phyloP scores from a whole-genome alignment of 2,113 vertebrate species.

The Sinocyclocheilus maitianheensis region DNA sequence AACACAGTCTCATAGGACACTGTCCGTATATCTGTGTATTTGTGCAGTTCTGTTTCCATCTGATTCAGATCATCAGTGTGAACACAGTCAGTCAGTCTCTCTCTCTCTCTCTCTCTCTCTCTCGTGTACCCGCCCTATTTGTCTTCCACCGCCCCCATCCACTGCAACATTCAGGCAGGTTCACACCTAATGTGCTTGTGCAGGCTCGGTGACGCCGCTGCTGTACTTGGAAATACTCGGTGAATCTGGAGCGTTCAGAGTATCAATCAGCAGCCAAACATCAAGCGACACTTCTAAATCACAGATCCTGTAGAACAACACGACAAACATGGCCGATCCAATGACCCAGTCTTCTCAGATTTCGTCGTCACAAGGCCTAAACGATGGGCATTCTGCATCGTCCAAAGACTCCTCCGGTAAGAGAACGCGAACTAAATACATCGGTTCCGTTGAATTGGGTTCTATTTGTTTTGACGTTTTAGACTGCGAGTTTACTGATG shows the following conservation, averaged over 20 bases:
- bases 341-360: slow-evolving; percentile 78
- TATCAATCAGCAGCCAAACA: not conserved
- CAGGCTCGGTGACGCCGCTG: not conserved
- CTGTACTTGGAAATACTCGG: slow-evolving; percentile 18
- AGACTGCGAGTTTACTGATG: not conserved
- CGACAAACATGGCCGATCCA: slow-evolving; percentile 74
- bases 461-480: not conserved
- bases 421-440: slow-evolving; percentile 39
- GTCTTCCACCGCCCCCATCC: slow-evolving; percentile 26
- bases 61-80: too few species aligned
- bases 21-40: too few species aligned
- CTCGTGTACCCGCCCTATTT: slow-evolving; percentile 41
- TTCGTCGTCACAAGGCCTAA: slow-evolving; percentile 77
- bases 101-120: not conserved
- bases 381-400: slow-evolving; percentile 73
- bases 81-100: not conserved
- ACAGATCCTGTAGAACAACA: slow-evolving; percentile 11
- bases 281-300: not conserved
- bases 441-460: not conserved
- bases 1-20: too few species aligned
- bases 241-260: slow-evolving; percentile 34
- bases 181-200: slow-evolving; percentile 26
- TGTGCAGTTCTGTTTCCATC: too few species aligned
- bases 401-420: slow-evolving; percentile 79
- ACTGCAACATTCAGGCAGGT: slow-evolving; percentile 33